Conservation (phyloP, 2,113 vertebrate genomes). For the Tor tambroides region DNA sequence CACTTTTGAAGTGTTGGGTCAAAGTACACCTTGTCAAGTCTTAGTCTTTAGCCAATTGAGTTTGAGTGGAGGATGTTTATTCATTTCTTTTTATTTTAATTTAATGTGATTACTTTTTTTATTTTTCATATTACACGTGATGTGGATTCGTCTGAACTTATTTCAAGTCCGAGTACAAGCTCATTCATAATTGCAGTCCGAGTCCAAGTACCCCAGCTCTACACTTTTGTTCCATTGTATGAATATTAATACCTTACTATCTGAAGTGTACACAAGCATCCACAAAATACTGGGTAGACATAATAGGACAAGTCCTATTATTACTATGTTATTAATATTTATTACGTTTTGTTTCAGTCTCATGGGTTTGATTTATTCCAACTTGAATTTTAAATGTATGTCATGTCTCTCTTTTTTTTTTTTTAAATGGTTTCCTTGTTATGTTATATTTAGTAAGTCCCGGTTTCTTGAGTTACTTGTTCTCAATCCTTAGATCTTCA, state of each 20-base stretch:
- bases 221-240: too few species aligned
- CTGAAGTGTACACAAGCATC: not conserved
- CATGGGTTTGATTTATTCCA: not conserved
- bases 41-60: too few species aligned
- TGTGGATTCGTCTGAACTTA: too few species aligned
- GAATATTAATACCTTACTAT: not conserved
- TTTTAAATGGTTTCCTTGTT: too few species aligned
- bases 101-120: too few species aligned
- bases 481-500: not conserved
- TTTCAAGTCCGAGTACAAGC: too few species aligned
- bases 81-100: too few species aligned
- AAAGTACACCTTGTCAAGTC: too few species aligned
- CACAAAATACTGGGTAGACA: not conserved
- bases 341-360: not conserved
- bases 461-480: not conserved
- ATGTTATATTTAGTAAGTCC: not conserved
- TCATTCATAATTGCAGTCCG: too few species aligned
- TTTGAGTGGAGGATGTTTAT: too few species aligned
- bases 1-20: not conserved
- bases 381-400: not conserved
- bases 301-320: not conserved
- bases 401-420: not conserved
- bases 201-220: not conserved
- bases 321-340: not conserved
- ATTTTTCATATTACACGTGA: too few species aligned